Percentiles rank a stretch among this genome's conserved stretches.
Conservation (phyloP, 2,113 vertebrate species). For the Platichthys flesus region DNA sequence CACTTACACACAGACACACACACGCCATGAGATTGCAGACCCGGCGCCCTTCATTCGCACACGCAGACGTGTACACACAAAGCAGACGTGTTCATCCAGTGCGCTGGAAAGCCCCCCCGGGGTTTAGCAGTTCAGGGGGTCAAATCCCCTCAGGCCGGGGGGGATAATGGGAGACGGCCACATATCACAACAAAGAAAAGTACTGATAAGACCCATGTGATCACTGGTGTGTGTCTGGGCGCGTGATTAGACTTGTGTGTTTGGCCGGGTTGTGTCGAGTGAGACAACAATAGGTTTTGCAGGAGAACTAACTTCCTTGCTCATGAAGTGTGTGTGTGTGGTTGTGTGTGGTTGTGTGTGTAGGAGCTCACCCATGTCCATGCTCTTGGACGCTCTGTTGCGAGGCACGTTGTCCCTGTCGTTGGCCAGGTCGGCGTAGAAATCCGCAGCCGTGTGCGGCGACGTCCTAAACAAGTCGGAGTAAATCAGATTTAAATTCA, state of each 20-base stretch:
- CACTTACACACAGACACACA: constrained; percentile 8
- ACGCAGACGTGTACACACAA: constrained; percentile 7
- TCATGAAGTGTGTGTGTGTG: too few species aligned
- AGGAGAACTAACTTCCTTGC: not conserved
- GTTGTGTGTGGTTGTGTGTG: not conserved
- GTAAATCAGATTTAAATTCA: constrained; percentile 25
- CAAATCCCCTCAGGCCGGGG: constrained; percentile 49
- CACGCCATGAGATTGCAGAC: constrained; percentile 50
- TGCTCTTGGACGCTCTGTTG: constrained; percentile 92
- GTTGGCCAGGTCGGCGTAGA: constrained; percentile 58
- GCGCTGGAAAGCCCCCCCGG: constrained; percentile 60
- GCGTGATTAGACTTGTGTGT: constrained; percentile 13
- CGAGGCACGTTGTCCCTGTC: constrained; percentile 69
- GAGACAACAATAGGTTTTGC: constrained; percentile 16
- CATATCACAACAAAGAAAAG: constrained; percentile 69
- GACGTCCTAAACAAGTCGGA: not conserved
- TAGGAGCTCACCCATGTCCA: constrained; percentile 90
- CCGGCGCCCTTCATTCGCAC: constrained; percentile 39
- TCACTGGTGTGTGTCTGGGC: constrained; percentile 20
- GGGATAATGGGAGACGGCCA: constrained; percentile 55
- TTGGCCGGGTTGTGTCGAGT: constrained; percentile 15
- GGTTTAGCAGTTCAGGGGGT: constrained; percentile 68
- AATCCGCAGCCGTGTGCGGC: constrained; percentile 19
- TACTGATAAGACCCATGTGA: constrained; percentile 61
- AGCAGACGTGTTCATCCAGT: constrained; percentile 39